Evolutionary conservation across 1,140 invertebrate genomes (phyloP), one percentile per base, ranked within the genome.

Genomic region (Orussus abietinus): DNA sequence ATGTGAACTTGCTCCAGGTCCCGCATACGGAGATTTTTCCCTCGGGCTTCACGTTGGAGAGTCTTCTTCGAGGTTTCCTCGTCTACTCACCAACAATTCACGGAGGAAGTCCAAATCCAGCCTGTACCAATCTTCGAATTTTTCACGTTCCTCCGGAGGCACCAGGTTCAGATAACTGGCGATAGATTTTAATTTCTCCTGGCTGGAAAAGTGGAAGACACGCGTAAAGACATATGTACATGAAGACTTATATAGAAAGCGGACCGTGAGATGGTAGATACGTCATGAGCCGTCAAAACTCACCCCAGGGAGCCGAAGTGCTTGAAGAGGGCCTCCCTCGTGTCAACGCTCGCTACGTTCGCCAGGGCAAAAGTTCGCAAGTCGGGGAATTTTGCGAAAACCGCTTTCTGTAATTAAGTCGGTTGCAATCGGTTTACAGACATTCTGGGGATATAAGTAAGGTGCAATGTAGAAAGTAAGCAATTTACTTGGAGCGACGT

Each of bases 291-390:
- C 13, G 1, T 12, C 10, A 15, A 14, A 1, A 7, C 50, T 59
- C 71, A 88, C 85, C 78, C 86, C 28, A 91, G 73, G 31, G 76
- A 76, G 25, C 80, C 79, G 67, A 99, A 96, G 69, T 94, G 85
- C 68, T 96, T 93, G 33, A 83, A 69, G 17, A 99, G 73, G 15
- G 84, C 78, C 38, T 89, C 84, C 47, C 92, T 79, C 1, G 86
- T 93, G 62, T 99, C 94, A 15, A 99, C 86, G 56, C 85, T 89
- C 1, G 92, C 92, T 19, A 99, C 93, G 76, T 96, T 98, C 0
- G 90, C 81, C 32, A 99, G 71, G 0, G 92, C 83, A 73, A 99
- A 98, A 31, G 85, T 81, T 39, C 85, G 73, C 18, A 95, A 66
- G 56, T 94, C 86, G 11, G 87, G 84, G 69, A 96, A 97, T 65